phyloP scores from a whole-genome alignment of 2,113 vertebrate species.

The Laticauda colubrina region DNA sequence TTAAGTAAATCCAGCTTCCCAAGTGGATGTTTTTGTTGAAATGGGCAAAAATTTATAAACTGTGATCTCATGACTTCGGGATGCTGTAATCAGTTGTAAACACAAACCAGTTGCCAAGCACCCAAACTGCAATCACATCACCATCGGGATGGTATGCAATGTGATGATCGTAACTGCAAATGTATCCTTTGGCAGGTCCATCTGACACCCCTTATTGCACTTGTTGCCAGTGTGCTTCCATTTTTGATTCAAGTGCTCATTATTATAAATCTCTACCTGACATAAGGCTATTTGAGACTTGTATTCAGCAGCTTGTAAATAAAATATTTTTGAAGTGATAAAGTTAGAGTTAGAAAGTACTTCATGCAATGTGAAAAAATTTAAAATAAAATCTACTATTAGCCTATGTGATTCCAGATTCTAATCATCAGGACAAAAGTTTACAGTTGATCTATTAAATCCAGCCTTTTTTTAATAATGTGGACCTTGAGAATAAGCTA shows the following conservation, averaged over 20 bases:
- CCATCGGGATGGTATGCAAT: background rate
- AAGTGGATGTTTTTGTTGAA: background rate
- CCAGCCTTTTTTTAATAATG: background rate
- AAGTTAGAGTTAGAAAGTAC: background rate
- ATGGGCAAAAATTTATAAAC: background rate
- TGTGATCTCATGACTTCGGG: background rate
- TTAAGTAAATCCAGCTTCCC: background rate
- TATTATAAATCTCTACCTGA: background rate
- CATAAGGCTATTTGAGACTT: background rate
- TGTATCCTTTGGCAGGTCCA: background rate
- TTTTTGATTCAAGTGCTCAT: background rate
- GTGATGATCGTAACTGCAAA: background rate
- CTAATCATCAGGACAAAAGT: background rate
- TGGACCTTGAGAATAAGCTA: background rate
- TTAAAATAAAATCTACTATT: background rate
- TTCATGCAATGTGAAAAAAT: background rate
- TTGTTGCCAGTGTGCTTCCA: background rate
- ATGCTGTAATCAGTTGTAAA: background rate
- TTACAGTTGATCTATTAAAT: background rate
- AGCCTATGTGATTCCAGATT: background rate
- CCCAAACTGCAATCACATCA: background rate
- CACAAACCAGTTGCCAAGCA: background rate
- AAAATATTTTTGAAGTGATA: background rate
- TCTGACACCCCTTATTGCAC: background rate
- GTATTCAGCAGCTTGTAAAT: background rate